Evolutionary conservation across 2,888 invertebrate species (phyloP).

Genomic region (Eilema caniola): DNA sequence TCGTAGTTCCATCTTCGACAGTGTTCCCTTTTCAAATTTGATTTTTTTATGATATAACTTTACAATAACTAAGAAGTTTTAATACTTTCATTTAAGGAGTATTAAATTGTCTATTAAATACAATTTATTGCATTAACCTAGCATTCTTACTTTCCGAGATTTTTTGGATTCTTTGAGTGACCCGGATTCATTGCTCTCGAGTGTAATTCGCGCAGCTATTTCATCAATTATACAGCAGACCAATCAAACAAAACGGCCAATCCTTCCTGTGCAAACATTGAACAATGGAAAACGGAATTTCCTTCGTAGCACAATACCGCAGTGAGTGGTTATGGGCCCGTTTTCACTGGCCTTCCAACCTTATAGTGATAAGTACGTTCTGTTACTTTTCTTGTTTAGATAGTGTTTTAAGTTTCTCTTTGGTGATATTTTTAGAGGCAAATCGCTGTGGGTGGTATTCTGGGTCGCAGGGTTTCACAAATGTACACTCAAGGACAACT

Average conservation of each 20-base stretch:
- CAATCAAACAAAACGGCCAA: conserved; percentile 38
- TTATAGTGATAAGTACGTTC: conserved; percentile 25
- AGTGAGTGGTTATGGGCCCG: conserved; percentile 61
- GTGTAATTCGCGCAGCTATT: conserved; percentile 1
- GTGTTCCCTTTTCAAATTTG: too few species aligned
- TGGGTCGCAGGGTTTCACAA: not conserved
- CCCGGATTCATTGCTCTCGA: too few species aligned
- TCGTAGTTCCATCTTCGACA: too few species aligned
- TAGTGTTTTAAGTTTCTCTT: not conserved
- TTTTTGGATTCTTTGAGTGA: too few species aligned
- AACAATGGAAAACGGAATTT: conserved; percentile 71
- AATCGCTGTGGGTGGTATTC: not conserved
- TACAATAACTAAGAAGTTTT: too few species aligned
- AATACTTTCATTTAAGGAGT: too few species aligned
- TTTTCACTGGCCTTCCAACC: conserved; percentile 69
- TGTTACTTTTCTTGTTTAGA: conserved; percentile 15
- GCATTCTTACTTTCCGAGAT: too few species aligned
- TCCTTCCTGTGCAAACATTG: conserved; percentile 55
- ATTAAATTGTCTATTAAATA: too few species aligned
- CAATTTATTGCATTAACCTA: too few species aligned
- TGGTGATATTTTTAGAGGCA: not conserved
- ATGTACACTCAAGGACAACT: not conserved
- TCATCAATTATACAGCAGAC: conserved; percentile 23
- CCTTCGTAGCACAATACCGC: conserved; percentile 66
- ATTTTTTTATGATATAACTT: too few species aligned